These are phyloP conservation scores for Ellobium chinense DNA, from an alignment of 2,888 invertebrate genomes.

Conservation along the genomic window DNA sequence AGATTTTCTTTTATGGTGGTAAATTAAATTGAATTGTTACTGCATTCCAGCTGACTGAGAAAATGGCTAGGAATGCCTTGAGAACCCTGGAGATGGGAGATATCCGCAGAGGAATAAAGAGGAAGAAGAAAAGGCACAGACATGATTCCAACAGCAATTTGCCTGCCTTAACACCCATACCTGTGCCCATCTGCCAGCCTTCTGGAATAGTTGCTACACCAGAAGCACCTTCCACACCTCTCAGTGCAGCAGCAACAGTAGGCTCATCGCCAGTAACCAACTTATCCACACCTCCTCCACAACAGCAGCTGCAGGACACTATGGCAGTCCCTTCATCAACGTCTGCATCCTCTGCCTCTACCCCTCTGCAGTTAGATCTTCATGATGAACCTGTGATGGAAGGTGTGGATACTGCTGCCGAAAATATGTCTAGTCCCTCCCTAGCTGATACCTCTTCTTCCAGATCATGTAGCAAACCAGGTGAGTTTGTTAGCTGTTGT, in stretches of 20 bases:
- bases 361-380: conserved; percentile 19
- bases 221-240: background rate
- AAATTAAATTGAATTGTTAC: background rate
- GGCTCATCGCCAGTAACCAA: background rate
- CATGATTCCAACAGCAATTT: background rate
- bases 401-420: conserved; percentile 38
- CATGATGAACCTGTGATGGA: conserved; percentile 43
- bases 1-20: background rate
- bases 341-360: conserved; percentile 11
- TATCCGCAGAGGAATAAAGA: background rate
- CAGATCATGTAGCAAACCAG: conserved; percentile 43
- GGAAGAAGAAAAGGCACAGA: conserved; percentile 22
- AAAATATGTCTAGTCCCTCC: conserved; percentile 36
- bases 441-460: conserved; percentile 28
- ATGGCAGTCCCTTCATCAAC: background rate
- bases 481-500: conserved; percentile 11
- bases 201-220: background rate
- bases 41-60: conserved; percentile 53
- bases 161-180: conserved; percentile 1
- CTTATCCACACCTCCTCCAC: background rate
- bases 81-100: conserved; percentile 55
- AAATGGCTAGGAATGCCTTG: conserved; percentile 61
- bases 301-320: background rate
- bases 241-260: conserved; percentile 1
- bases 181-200: background rate